These are phyloP conservation scores for Esox lucius DNA, from an alignment of 2,797 vertebrate genomes.

Conservation along the genomic window DNA sequence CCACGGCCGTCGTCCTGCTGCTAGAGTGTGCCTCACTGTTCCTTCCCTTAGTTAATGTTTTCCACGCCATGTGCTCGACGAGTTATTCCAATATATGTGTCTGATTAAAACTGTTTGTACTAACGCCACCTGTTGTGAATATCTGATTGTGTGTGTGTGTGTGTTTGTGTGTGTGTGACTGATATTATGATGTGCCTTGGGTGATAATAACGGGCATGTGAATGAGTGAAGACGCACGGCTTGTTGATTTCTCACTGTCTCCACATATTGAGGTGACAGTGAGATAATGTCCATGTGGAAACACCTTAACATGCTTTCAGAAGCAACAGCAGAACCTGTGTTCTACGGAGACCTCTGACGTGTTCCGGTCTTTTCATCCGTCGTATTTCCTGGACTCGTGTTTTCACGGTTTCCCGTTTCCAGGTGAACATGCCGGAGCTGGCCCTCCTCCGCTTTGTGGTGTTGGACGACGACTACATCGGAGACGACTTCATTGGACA, in stretches of 20 bases:
- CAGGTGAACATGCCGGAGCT: slow-evolving; percentile 93
- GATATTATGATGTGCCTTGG: not conserved
- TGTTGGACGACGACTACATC: slow-evolving; percentile 97
- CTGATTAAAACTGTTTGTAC: not conserved
- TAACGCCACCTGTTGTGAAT: not conserved
- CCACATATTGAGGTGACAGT: too few species aligned
- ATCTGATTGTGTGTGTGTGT: not conserved
- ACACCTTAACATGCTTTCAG: too few species aligned
- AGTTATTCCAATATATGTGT: slow-evolving; percentile 15
- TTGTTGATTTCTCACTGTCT: too few species aligned
- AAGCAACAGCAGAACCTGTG: not conserved
- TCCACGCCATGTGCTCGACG: slow-evolving; percentile 8
- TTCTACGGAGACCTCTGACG: not conserved
- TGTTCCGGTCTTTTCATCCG: not conserved
- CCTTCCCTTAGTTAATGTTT: not conserved
- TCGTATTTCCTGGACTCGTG: not conserved
- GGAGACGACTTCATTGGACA: slow-evolving; percentile 98
- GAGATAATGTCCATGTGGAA: too few species aligned
- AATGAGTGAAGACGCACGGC: not conserved
- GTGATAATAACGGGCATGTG: not conserved
- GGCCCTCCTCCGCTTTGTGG: slow-evolving; percentile 93
- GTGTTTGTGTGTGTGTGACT: not conserved
- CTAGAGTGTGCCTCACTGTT: not conserved
- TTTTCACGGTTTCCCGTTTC: not conserved
- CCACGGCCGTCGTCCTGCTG: slow-evolving; percentile 23